Percentiles rank a stretch among this genome's conserved stretches.
Conservation (phyloP, 2,113 vertebrate genomes). For the Heptranchias perlo region DNA sequence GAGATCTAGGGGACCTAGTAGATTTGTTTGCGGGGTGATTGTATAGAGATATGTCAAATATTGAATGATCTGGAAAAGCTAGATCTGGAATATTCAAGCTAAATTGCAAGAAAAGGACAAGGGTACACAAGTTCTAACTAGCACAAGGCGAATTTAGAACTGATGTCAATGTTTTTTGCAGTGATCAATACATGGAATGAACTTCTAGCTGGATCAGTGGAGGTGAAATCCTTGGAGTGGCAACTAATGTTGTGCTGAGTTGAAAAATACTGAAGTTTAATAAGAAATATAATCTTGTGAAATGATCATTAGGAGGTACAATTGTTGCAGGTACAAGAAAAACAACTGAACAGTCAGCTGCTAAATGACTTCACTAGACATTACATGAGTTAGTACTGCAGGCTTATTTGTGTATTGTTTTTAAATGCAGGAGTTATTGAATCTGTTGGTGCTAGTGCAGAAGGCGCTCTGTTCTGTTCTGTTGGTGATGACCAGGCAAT, state of each 20-base stretch:
- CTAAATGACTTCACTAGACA: not conserved
- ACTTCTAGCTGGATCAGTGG: too few relatives aligned
- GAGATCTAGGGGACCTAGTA: too few relatives aligned
- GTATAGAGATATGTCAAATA: too few relatives aligned
- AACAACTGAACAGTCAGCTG: not conserved
- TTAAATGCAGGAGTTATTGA: slow-evolving; percentile 77
- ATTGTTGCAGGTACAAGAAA: not conserved
- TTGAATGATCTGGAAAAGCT: too few relatives aligned
- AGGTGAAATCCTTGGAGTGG: not conserved
- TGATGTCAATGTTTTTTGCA: too few relatives aligned
- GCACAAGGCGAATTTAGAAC: not conserved
- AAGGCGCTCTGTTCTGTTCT: slow-evolving; percentile 85
- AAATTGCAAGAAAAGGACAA: not conserved
- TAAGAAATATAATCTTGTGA: not conserved
- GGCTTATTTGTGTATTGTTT: slow-evolving; percentile 38
- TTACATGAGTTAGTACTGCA: not conserved
- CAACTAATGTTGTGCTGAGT: not conserved
- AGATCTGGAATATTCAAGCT: not conserved
- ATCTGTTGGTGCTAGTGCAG: slow-evolving; percentile 81
- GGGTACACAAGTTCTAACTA: not conserved
- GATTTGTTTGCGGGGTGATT: not conserved
- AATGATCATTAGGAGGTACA: not conserved
- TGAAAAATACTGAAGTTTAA: not conserved
- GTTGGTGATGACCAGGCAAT: slow-evolving; percentile 96
- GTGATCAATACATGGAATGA: too few relatives aligned